These are phyloP conservation scores for Temnothorax curvispinosus DNA, from an alignment of 1,140 invertebrate species.

Conservation along the genomic window DNA sequence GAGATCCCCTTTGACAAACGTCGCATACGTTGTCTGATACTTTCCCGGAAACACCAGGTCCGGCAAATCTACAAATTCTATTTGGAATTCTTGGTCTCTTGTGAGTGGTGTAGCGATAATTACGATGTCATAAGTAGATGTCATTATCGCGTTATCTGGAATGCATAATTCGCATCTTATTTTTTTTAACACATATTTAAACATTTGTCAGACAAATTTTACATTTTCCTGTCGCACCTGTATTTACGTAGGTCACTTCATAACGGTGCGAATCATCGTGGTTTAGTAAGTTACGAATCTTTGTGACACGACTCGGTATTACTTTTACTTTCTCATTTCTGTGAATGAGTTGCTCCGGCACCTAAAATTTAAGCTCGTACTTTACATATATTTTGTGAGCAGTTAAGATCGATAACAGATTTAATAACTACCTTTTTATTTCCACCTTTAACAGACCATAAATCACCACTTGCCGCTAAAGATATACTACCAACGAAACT, in stretches of 20 bases:
- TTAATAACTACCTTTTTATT: conserved; percentile 86
- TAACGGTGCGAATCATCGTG: conserved; percentile 64
- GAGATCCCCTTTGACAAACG: conserved; percentile 87
- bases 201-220: background rate
- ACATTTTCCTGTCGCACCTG: conserved; percentile 61
- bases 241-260: conserved; percentile 73
- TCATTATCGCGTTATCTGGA: conserved; percentile 72
- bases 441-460: conserved; percentile 89
- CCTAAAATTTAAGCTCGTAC: conserved; percentile 69
- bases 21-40: conserved; percentile 87
- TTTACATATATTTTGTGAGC: background rate
- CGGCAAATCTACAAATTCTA: conserved; percentile 80
- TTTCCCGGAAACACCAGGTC: conserved; percentile 75
- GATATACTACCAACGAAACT: conserved; percentile 88
- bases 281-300: conserved; percentile 73
- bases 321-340: conserved; percentile 82
- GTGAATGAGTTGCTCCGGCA: conserved; percentile 79
- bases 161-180: conserved; percentile 37
- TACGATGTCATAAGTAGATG: conserved; percentile 87
- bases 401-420: background rate
- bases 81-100: conserved; percentile 78
- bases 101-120: conserved; percentile 88
- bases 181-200: background rate
- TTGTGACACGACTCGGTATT: conserved; percentile 78
- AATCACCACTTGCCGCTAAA: conserved; percentile 85